Base-by-base conservation (phyloP, 2,888 invertebrate species). In the Anthophora plumipes region DNA sequence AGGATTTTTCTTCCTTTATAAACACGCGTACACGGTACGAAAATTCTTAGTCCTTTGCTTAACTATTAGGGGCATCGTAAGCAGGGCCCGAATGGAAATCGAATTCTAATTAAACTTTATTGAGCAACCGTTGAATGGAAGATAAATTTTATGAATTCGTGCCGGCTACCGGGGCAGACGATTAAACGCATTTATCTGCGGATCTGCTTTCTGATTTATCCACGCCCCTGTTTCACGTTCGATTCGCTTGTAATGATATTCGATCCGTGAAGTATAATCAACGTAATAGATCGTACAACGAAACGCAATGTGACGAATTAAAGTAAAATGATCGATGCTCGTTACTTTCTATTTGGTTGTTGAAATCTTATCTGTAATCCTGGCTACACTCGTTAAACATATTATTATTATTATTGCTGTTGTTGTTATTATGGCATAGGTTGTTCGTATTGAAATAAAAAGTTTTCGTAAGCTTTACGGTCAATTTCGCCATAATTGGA, bases 31-130 rank as follows among this genome's bases (percentile, higher is more conserved):
- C n/a, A n/a, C n/a, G n/a, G 61, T 55, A 68, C 74, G 72, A 31
- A 75, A 79, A 69, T 81, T 61, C 71, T 41, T 75, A 37, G 43
- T 4, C 48, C 12, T 52, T 5, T 20, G 41, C 63, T 77, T 68
- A 60, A 73, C 69, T 81, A 75, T 78, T 77, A 81, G 63, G 82
- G 72, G 67, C 76, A 75, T 67, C 81, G 70, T 39, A 39, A 2
- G 31, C 11, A 4, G 4, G n/a, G 20, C 55, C n/a, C 52, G 54
- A 41, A 76, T 76, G 68, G 76, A 71, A 72, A 77, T 76, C 67
- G 76, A 48, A 82, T 82, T 80, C 63, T 77, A 81, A 81, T 82
- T 81, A 76, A 82, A 81, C 64, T 81, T 82, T 81, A 82, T 69
- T 52, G 41, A 22, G 41, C 41, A 25, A 12, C 11, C 39, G 31